These are phyloP conservation scores for Micrasema longulum DNA, from an alignment of 1,140 invertebrate species.

Conservation along the genomic window DNA sequence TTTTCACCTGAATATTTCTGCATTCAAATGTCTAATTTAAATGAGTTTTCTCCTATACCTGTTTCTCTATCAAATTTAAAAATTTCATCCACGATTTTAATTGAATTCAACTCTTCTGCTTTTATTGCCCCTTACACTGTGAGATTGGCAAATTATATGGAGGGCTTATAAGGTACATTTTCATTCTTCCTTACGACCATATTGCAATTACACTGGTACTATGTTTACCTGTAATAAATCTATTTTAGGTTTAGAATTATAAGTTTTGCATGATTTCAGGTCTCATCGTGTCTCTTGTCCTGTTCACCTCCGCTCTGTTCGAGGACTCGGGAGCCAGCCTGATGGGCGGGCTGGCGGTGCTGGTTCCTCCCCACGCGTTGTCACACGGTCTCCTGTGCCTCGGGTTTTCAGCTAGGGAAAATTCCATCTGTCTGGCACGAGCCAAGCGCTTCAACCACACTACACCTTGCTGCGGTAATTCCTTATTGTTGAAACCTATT, in stretches of 20 bases:
- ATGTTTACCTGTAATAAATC: neutral
- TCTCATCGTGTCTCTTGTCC: conserved; percentile 2
- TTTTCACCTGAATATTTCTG: too few relatives aligned
- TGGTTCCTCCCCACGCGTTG: conserved; percentile 56
- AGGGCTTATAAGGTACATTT: too few relatives aligned
- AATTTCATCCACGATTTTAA: too few relatives aligned
- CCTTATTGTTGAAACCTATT: too few relatives aligned
- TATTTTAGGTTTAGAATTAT: neutral
- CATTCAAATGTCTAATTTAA: too few relatives aligned
- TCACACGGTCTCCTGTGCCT: conserved; percentile 44
- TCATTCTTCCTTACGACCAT: too few relatives aligned
- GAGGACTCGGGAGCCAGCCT: neutral
- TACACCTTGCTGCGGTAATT: conserved; percentile 17
- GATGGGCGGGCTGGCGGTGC: neutral
- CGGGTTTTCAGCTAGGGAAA: conserved; percentile 50
- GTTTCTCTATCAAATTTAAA: too few relatives aligned
- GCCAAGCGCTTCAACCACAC: neutral
- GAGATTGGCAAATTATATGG: too few relatives aligned
- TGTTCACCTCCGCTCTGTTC: neutral
- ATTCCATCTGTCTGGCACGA: conserved; percentile 53
- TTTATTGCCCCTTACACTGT: too few relatives aligned
- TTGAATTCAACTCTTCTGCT: too few relatives aligned
- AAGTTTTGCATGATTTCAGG: conserved; percentile 3
- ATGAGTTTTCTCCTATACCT: too few relatives aligned
- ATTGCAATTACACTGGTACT: too few relatives aligned